These are phyloP conservation scores for Epinotia bilunana DNA, from an alignment of 2,888 invertebrate species.

Conservation along the genomic window DNA sequence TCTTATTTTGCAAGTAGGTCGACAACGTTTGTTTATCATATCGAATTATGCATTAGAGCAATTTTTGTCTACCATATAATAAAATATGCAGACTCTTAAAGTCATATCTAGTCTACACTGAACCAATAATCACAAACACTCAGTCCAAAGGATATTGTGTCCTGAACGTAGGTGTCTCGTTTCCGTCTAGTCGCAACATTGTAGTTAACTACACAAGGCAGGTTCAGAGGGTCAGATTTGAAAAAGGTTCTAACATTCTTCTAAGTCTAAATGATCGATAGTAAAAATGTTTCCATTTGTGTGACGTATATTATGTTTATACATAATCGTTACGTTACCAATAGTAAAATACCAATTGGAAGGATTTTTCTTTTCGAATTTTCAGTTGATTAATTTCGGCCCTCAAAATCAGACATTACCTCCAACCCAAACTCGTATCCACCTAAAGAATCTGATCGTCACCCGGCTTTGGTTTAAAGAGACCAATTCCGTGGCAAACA, in stretches of 20 bases:
- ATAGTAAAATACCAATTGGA: too few species aligned
- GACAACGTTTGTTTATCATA: too few species aligned
- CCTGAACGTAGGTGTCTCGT: slow-evolving; percentile 35
- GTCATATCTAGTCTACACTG: background rate
- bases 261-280: background rate
- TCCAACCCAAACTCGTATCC: too few species aligned
- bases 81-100: background rate
- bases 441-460: background rate
- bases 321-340: background rate
- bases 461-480: background rate
- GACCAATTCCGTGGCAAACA: too few species aligned
- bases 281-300: background rate
- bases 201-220: slow-evolving; percentile 6
- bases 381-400: too few species aligned
- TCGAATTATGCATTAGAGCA: too few species aligned
- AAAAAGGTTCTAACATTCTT: slow-evolving; percentile 5
- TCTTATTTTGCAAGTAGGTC: too few species aligned
- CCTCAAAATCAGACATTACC: too few species aligned
- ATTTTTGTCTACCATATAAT: too few species aligned
- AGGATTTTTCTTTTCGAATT: too few species aligned
- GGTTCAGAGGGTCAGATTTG: background rate
- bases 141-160: slow-evolving; percentile 27
- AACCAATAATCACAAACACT: slow-evolving; percentile 4
- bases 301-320: background rate
- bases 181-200: slow-evolving; percentile 31